Evolutionary conservation across 2,113 vertebrate species (phyloP), one percentile per base, ranked within the genome.

Genomic region (Caranx melampygus): DNA sequence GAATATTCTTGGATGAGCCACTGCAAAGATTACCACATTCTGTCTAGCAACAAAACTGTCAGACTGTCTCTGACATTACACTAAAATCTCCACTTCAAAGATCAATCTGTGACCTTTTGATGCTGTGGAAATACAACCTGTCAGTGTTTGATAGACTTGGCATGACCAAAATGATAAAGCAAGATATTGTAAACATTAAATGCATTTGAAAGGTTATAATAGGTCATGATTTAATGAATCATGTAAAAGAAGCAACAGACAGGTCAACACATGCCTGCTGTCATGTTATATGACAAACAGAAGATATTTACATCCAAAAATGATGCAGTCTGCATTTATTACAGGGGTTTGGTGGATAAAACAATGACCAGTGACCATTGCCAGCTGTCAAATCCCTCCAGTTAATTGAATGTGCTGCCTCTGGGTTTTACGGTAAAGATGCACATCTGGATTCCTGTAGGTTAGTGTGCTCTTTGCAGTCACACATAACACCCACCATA

Each of bases 401-500:
- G 65, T 75, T 81, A 74, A 84, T 68, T 62, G 62, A 76, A 70
- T 72, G 74, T 73, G 62, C 62, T 57, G 83, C 75, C 40, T 44
- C 47, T 72, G 35, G 55, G 34, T 62, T 82, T 60, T 26, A 58
- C 33, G 33, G 18, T 65, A 79, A 68, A 79, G 61, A 85, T 37
- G 75, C 58, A 82, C 77, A 88, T 80, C 81, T 84, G 87, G 84
- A 66, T 60, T 45, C 77, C 65, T 47, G 12, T 72, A 34, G 34
- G 62, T 76, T 37, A 26, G 26, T 26, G 26, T 26, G 12, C 15
- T 57, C 44, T 67, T 26, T 64, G 63, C 42, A 21, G 0, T 59
- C 20, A 59, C 5, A 69, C 33, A 57, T 5, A 60, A 62, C 21
- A n/a, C 8, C 45, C 15, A 5, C 20, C 60, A 51, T 59, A 18